Evolutionary conservation across 2,113 vertebrate genomes (phyloP).

Genomic region (Nothoprocta perdicaria): DNA sequence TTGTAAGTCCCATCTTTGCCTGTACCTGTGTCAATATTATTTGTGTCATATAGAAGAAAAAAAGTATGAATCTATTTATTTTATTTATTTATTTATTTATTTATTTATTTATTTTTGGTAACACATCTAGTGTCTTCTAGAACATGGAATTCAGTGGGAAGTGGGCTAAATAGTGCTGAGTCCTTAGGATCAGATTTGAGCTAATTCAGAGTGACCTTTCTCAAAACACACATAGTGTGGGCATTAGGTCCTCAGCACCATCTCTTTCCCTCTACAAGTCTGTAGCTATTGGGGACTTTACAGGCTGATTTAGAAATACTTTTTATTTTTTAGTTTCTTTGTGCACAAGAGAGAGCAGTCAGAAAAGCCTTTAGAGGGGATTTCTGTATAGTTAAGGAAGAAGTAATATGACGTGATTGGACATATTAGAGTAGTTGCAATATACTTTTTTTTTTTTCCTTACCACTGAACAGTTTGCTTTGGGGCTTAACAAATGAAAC

Average conservation of each 20-base stretch:
- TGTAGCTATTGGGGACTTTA: neutral
- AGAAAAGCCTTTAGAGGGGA: neutral
- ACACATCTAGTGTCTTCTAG: neutral
- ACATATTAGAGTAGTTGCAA: neutral
- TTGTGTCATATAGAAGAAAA: neutral
- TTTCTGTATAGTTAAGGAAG: neutral
- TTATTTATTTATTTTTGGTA: neutral
- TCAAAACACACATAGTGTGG: neutral
- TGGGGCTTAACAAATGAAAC: neutral
- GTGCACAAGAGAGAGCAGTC: neutral
- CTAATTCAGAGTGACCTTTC: neutral
- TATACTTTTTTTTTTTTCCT: constrained; percentile 14
- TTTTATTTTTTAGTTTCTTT: neutral
- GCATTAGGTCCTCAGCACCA: neutral
- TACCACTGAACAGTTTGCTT: neutral
- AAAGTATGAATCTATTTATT: neutral
- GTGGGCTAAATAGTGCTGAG: neutral
- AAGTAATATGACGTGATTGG: neutral
- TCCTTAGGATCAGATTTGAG: neutral
- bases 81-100: too few relatives aligned
- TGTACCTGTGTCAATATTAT: neutral
- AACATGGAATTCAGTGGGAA: neutral
- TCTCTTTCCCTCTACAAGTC: neutral
- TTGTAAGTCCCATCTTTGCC: neutral
- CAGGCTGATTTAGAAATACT: neutral